Percentiles rank a stretch among this genome's conserved stretches.
Evolutionary conservation across 1,140 invertebrate species (phyloP).

Genomic region (Lithobius niger): DNA sequence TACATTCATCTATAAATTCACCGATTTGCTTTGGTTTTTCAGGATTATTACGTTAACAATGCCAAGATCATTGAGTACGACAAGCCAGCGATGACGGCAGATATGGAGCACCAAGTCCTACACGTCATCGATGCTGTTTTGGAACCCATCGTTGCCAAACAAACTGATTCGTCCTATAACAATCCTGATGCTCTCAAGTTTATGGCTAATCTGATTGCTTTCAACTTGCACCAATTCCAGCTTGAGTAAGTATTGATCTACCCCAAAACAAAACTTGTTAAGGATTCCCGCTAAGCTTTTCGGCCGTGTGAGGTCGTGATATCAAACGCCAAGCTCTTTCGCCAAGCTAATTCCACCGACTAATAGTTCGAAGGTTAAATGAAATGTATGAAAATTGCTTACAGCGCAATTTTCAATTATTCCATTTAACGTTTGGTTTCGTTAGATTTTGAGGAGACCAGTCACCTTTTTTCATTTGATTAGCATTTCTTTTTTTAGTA

Average conservation of each 20-base stretch:
- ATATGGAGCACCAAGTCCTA: conserved; percentile 4
- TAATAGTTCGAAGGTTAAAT: no score
- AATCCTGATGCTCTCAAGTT: conserved; percentile 12
- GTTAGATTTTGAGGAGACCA: no score
- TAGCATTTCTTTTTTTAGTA: no score
- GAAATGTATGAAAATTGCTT: no score
- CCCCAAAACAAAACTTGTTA: background rate
- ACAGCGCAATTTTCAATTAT: no score
- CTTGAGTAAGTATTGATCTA: background rate
- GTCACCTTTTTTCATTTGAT: no score
- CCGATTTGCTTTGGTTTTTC: background rate
- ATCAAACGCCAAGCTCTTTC: no score
- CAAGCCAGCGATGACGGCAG: background rate
- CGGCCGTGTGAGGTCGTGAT: no score
- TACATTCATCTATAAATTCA: no score
- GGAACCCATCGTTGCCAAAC: conserved; percentile 7
- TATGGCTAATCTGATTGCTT: conserved; percentile 6
- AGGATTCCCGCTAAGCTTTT: no score
- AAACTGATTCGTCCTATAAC: conserved; percentile 4
- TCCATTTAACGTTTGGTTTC: no score
- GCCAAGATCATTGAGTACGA: background rate
- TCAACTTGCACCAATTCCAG: background rate
- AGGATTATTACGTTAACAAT: conserved; percentile 6
- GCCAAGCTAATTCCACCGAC: no score
- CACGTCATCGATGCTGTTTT: conserved; percentile 16